Conservation (phyloP, 2,797 vertebrate species). For the Erethizon dorsatum region DNA sequence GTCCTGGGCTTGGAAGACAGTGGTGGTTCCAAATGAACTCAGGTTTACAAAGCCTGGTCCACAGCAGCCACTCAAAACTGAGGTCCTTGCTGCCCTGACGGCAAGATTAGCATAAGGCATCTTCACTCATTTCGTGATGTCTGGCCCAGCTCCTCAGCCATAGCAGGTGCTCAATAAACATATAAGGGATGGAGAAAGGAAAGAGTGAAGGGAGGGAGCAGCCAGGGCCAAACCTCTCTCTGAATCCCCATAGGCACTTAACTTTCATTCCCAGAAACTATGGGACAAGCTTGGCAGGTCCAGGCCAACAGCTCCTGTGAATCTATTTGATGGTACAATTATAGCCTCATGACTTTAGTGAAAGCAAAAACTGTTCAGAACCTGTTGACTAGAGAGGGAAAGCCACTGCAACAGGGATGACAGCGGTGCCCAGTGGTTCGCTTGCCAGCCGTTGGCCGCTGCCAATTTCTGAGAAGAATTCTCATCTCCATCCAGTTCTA, state of each 20-base stretch:
- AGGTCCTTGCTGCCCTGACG: neutral
- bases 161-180: neutral
- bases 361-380: neutral
- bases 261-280: neutral
- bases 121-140: fast-evolving
- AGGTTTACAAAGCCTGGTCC: neutral
- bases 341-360: neutral
- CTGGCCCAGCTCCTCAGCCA: neutral
- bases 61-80: neutral
- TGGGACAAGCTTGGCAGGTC: fast-evolving
- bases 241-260: neutral
- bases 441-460: fast-evolving
- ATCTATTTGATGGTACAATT: neutral
- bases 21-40: neutral
- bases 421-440: neutral
- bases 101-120: neutral
- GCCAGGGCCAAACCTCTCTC: neutral
- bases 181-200: neutral
- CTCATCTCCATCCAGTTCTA: neutral
- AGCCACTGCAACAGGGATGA: neutral
- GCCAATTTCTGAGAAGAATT: neutral
- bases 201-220: neutral
- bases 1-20: neutral
- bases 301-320: neutral
- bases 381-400: neutral